Evolutionary conservation across 2,888 invertebrate genomes (phyloP), one percentile per base, ranked within the genome.

Genomic region (Drosophila neotestacea): DNA sequence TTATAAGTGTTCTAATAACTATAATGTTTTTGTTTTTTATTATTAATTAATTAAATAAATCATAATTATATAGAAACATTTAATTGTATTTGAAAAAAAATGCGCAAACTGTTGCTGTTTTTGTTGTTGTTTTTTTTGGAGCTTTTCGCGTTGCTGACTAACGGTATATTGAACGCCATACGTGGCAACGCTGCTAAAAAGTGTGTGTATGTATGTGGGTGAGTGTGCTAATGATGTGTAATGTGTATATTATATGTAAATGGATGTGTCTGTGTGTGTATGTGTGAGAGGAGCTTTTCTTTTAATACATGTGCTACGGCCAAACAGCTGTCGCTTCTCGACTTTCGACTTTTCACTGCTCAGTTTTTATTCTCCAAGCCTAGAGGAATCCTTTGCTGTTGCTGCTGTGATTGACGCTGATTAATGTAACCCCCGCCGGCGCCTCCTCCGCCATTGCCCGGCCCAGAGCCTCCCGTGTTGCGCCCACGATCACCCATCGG

Each of bases 351-450:
- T 46, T 54, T 42, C 47, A 22, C 36, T 64, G 60, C 63, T 82
- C 74, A 91, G 75, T 91, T 90, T 79, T 91, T 91, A 60, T 90
- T 91, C 69, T 91, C 90, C 81, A 89, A 64, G 34, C 85, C 73
- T 39, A 87, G 71, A 34, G 86, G 88, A 72, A 88, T 60, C 48
- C 86, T 87, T 44, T 44, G 44, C n/a, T 44, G 44, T 44, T 75
- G 74, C 75, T 87, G 69, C 39, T 71, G 85, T 34, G 81, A 68
- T 62, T 77, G 90, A 27, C 79, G 88, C 55, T 88, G 87, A 69
- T 89, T 91, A 50, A 91, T 89, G 61, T 92, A 92, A 51, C 91
- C 85, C 32, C 84, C 79, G 32, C 89, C 75, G 42, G 78, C 68
- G 16, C 79, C 66, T 9, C 46, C 41, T 4, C 52, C 27, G n/a